Percentiles rank a stretch among this genome's conserved stretches.
Conservation (phyloP, 2,888 invertebrate genomes). For the Orthosia gracilis region DNA sequence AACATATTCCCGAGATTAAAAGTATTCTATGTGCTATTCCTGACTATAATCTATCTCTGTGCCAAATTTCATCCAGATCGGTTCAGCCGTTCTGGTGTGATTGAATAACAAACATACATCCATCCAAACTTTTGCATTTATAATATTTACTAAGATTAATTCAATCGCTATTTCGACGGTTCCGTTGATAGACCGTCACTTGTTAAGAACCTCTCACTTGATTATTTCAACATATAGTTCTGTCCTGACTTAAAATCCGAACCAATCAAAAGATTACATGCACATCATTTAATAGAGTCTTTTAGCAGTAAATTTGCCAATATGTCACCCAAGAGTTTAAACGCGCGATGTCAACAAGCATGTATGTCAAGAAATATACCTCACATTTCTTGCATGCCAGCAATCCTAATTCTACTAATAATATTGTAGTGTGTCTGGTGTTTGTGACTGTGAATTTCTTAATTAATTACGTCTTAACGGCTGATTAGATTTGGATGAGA, state of each 20-base stretch:
- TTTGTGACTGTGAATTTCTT: not conserved
- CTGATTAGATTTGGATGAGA: not conserved
- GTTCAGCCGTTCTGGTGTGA: too few relatives aligned
- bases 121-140: too few relatives aligned
- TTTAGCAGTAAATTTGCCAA: not conserved
- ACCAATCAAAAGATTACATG: not conserved
- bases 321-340: slow-evolving; percentile 22
- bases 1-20: too few relatives aligned
- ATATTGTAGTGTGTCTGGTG: not conserved
- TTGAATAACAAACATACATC: too few relatives aligned
- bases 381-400: slow-evolving; percentile 14
- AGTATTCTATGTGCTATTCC: too few relatives aligned
- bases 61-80: too few relatives aligned
- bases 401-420: not conserved
- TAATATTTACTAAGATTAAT: too few relatives aligned
- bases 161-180: too few relatives aligned
- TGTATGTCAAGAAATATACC: slow-evolving; percentile 27
- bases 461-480: not conserved
- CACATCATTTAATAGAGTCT: slow-evolving; percentile 5
- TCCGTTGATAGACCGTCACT: too few relatives aligned
- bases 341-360: slow-evolving; percentile 9
- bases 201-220: too few relatives aligned
- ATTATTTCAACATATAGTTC: too few relatives aligned
- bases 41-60: too few relatives aligned
- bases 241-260: not conserved